Conservation (phyloP, 2,797 vertebrate genomes). For the Rhodeus uyekii region DNA sequence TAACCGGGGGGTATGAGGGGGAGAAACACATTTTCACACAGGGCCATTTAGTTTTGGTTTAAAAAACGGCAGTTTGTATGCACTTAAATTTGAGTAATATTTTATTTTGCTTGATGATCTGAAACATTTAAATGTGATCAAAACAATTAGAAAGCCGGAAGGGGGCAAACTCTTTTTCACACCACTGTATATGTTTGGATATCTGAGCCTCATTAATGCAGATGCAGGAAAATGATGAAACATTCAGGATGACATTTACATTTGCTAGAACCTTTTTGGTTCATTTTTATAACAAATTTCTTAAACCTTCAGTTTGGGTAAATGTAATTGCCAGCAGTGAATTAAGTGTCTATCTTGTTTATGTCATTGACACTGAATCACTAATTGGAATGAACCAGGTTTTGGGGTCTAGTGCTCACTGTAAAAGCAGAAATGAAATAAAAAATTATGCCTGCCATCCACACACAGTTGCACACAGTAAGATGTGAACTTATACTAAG, state of each 20-base stretch:
- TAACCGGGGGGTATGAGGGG: no score
- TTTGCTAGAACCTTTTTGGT: neutral
- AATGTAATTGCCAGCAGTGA: neutral
- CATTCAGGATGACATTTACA: neutral
- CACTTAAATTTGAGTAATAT: no score
- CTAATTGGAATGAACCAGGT: slow-evolving; percentile 42
- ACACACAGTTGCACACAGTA: slow-evolving; percentile 52
- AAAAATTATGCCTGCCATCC: neutral
- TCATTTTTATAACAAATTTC: slow-evolving; percentile 7
- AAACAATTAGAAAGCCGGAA: no score
- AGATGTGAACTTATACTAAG: slow-evolving; percentile 14
- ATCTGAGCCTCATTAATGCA: no score
- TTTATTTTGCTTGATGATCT: no score
- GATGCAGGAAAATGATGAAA: no score
- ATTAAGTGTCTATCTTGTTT: slow-evolving; percentile 15
- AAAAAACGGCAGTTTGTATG: no score
- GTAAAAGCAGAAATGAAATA: neutral
- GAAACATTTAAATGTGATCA: no score
- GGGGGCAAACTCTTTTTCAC: no score
- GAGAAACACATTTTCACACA: no score
- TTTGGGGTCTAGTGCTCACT: slow-evolving; percentile 21
- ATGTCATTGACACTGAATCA: neutral
- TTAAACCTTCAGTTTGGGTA: slow-evolving; percentile 1
- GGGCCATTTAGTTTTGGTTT: no score
- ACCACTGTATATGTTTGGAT: no score